These are phyloP conservation scores for Columba guinea DNA, from an alignment of 2,797 vertebrate genomes.

Conservation along the genomic window DNA sequence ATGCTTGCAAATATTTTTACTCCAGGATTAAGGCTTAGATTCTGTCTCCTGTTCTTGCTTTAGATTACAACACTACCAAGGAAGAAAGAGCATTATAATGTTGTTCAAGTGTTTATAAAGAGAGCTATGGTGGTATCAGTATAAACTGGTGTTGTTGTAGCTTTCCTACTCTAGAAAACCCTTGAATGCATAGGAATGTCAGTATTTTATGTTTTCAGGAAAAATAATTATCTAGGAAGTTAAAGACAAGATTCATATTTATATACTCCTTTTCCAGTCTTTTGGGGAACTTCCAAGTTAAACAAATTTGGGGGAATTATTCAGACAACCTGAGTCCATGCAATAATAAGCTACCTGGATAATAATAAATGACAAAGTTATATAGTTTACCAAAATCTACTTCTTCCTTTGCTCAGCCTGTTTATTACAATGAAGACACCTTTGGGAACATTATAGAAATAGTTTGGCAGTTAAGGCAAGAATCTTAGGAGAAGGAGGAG, in stretches of 20 bases:
- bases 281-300: background rate
- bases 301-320: background rate
- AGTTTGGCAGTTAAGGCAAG: background rate
- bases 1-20: background rate
- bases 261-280: background rate
- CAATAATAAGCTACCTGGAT: background rate
- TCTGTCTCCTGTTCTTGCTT: background rate
- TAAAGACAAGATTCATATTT: background rate
- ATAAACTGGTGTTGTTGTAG: background rate
- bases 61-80: background rate
- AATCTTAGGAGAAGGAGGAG: background rate
- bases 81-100: background rate
- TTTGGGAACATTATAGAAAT: background rate
- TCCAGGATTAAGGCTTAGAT: background rate
- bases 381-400: background rate
- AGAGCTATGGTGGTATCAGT: background rate
- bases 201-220: background rate
- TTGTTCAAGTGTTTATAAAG: background rate
- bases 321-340: background rate
- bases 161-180: background rate
- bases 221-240: background rate
- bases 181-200: background rate
- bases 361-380: background rate
- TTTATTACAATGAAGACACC: background rate
- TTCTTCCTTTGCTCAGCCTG: background rate